Evolutionary conservation across 2,888 invertebrate species (phyloP), one percentile per base, ranked within the genome.

Genomic region (Eumerus sabulonum): DNA sequence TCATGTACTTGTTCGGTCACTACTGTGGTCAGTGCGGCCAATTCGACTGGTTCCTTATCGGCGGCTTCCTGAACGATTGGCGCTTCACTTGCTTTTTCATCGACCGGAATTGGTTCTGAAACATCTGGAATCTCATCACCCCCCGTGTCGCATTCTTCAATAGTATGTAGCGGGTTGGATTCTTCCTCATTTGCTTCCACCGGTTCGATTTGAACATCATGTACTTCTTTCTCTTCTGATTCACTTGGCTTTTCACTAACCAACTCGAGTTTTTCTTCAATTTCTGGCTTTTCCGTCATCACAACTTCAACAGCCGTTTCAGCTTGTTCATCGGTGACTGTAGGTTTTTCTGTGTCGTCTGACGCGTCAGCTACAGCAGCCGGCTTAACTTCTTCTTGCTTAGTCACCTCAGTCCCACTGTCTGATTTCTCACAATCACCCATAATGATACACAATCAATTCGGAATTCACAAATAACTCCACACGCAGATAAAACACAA

Each of bases 111-210:
- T 36, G 14, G n/a, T 2, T 1, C 11, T 0, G 45, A 12, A 40
- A 66, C 40, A 62, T 67, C 57, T 67, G 62, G 51, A 42, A 73
- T n/a, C 14, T 73, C 73, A 18, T 77, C 63, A 2, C 67, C 77
- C 36, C 73, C 73, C n/a, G 77, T 63, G 18, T 77, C 77, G 13
- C 77, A 72, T 57, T 72, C 67, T 38, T 72, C 67, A 9, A 77
- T 72, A 0, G 51, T 42, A 16, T 27, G 47, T 9, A 27, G 19
- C 1, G 36, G 40, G 1, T 66, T 11, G 13, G 9, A n/a, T 14
- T 17, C 19, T 38, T 40, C 48, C 1, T 38, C 17, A 2, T 27
- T 18, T 16, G 12, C 9, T 35, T 59, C 19, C 4, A 17, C 1
- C 1, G 40, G 40, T 12, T 44, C 7, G 16, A 14, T 11, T 7